phyloP scores from a whole-genome alignment of 2,113 vertebrate genomes.

The Melanocharis versteri region DNA sequence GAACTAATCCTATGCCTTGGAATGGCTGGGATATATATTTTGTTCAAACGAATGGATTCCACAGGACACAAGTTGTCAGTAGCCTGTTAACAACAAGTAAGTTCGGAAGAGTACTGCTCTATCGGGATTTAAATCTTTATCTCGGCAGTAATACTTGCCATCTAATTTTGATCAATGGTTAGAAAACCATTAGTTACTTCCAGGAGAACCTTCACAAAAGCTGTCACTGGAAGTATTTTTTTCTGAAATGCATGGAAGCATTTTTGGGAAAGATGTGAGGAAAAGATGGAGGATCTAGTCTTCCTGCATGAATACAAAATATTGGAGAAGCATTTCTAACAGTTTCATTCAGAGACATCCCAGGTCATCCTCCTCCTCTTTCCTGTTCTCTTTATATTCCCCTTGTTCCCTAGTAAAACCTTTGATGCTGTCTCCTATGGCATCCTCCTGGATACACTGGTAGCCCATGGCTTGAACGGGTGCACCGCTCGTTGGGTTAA shows the following conservation, averaged over 20 bases:
- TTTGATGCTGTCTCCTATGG: background rate
- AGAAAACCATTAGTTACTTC: background rate
- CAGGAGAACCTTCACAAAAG: background rate
- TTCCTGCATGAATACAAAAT: background rate
- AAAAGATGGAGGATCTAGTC: background rate
- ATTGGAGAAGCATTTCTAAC: background rate
- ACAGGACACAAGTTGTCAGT: background rate
- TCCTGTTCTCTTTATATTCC: background rate
- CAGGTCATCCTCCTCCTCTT: background rate
- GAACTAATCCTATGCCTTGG: background rate
- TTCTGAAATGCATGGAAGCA: background rate
- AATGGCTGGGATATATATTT: background rate
- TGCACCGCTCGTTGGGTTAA: background rate
- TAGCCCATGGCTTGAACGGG: background rate
- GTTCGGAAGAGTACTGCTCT: background rate
- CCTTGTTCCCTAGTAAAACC: background rate
- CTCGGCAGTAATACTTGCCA: background rate
- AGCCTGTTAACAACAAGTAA: background rate
- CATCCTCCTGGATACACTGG: background rate
- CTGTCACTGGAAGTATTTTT: background rate
- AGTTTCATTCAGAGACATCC: background rate
- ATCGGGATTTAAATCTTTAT: background rate
- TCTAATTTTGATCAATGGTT: background rate
- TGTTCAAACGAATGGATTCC: background rate
- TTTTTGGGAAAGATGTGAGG: background rate